Base-by-base conservation (phyloP, 2,113 vertebrate genomes). In the Pteruthius melanotis region DNA sequence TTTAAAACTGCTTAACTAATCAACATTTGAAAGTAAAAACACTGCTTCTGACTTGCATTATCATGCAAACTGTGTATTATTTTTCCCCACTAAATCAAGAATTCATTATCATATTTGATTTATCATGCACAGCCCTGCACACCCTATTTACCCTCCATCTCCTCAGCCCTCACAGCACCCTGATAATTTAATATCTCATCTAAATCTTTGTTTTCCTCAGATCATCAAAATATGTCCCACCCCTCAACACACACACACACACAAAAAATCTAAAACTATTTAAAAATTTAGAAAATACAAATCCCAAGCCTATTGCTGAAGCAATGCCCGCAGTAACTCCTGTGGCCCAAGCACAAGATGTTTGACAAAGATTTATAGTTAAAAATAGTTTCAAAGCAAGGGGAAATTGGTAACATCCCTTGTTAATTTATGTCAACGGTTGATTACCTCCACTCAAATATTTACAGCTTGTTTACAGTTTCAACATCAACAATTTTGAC, bases 391-490 rank as follows among this genome's bases (percentile, higher is more conserved):
- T 64, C 30, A 69, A 60, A 78, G 33, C 4, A 1, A 70, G 21
- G 40, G 26, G 23, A 71, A 87, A 78, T 61, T 89, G n/a, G 27
- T 30, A 76, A 77, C 14, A 65, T 40, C n/a, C 37, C 57, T 35
- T 39, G 44, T 27, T 76, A 75, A 64, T 68, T 82, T 78, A 76
- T 35, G 53, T 40, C 47, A 89, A 13, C 1, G 7, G 40, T 44
- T 81, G 45, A 96, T 78, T 89, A 57, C 60, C 69, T 68, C 69
- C 65, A 71, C 44, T 68, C 87, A 92, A 94, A 89, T 69, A 84
- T 91, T 91, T 89, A 84, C 81, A 93, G 61, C 40, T 70, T 91
- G 61, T 87, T 94, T 89, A 82, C 74, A 82, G 22, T 30, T 26
- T 33, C 17, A 89, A 82, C 44, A 64, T 60, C 7, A 71, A 50